Percentiles rank a stretch among this genome's conserved stretches.
These are phyloP conservation scores for Solenodon paradoxus DNA, from an alignment of 2,113 vertebrate genomes.

Conservation along the genomic window DNA sequence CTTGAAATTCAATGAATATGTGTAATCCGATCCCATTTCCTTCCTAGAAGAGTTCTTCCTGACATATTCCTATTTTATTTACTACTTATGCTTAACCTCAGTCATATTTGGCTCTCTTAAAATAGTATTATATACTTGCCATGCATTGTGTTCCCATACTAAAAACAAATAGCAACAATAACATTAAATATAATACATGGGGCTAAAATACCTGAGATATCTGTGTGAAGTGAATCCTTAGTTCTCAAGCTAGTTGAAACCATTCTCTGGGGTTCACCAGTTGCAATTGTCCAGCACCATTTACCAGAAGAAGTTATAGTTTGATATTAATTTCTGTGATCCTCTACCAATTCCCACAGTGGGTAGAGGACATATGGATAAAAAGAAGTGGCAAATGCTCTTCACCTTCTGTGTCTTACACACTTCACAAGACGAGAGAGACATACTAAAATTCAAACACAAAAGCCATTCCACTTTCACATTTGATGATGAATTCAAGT, in stretches of 20 bases:
- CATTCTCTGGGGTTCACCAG: background rate
- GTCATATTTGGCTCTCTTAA: background rate
- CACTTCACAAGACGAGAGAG: background rate
- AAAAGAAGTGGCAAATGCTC: background rate
- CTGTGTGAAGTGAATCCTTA: background rate
- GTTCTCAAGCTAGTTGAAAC: background rate
- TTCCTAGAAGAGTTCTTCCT: background rate
- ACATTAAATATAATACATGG: background rate
- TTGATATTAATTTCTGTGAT: background rate
- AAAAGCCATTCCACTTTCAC: background rate
- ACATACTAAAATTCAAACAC: background rate
- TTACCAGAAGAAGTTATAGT: background rate
- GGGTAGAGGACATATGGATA: background rate
- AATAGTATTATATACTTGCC: background rate
- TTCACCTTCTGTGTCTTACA: slow-evolving; percentile 1
- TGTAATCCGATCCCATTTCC: background rate
- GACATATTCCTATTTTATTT: slow-evolving; percentile 9
- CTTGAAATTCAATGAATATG: slow-evolving; percentile 9
- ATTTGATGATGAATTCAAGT: background rate
- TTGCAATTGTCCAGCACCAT: background rate
- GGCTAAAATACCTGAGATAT: background rate
- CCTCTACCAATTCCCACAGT: background rate
- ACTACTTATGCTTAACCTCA: slow-evolving; percentile 7
- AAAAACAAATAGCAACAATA: background rate
- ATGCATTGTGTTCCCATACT: background rate